Evolutionary conservation across 2,888 invertebrate species (phyloP).

Genomic region (Phanerotoma sp.): DNA sequence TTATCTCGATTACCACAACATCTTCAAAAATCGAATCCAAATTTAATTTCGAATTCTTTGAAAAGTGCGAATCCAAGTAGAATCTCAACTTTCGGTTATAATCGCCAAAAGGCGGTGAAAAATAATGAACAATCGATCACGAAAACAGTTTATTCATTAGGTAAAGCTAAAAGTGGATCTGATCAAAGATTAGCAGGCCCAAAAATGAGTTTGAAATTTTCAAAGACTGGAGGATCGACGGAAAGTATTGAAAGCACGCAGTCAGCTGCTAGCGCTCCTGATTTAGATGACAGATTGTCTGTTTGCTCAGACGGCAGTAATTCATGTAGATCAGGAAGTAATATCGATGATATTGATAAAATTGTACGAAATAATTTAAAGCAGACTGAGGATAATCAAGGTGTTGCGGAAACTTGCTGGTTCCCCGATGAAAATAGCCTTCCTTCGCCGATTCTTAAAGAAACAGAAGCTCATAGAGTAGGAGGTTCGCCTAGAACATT

Average conservation of each 20-base stretch:
- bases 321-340: constrained; percentile 43
- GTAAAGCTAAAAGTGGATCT: constrained; percentile 46
- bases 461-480: constrained; percentile 31
- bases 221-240: constrained; percentile 45
- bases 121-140: constrained; percentile 36
- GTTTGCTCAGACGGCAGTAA: constrained; percentile 50
- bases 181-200: constrained; percentile 46
- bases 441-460: constrained; percentile 50
- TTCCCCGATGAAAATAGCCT: constrained; percentile 38
- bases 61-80: constrained; percentile 31
- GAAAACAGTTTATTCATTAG: constrained; percentile 39
- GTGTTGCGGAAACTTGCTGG: too few species aligned
- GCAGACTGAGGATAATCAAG: constrained; percentile 39
- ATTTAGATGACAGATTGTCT: constrained; percentile 52
- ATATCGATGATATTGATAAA: constrained; percentile 44
- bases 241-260: constrained; percentile 54
- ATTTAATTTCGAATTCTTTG: constrained; percentile 44
- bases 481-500: constrained; percentile 33
- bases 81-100: constrained; percentile 37
- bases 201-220: constrained; percentile 39
- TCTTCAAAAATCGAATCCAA: constrained; percentile 55
- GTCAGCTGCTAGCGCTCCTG: constrained; percentile 53
- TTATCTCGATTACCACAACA: constrained; percentile 47
- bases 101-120: constrained; percentile 44
- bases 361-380: constrained; percentile 38